phyloP scores from a whole-genome alignment of 2,888 invertebrate species.

The Acholoe squamosa region DNA sequence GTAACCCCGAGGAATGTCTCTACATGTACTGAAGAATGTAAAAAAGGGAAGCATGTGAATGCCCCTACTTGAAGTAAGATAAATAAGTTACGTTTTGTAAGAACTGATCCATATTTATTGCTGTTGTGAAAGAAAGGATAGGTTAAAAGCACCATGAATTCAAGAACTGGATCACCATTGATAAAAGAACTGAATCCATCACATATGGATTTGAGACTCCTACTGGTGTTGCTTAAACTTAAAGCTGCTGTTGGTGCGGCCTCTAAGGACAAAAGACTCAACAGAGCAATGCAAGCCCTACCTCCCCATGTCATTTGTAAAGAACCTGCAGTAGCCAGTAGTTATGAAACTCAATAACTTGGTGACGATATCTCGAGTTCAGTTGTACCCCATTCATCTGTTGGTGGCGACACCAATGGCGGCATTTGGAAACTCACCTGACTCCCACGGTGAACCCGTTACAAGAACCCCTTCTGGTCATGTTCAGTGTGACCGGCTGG shows the following conservation, averaged over 20 bases:
- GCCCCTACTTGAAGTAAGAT: neutral
- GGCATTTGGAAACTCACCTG: constrained; percentile 32
- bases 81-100: neutral
- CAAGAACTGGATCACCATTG: too few relatives aligned
- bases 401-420: neutral
- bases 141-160: too few relatives aligned
- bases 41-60: neutral
- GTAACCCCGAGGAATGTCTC: neutral
- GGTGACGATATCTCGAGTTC: constrained; percentile 29
- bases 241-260: neutral
- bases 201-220: neutral
- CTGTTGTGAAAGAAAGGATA: too few relatives aligned
- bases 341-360: constrained; percentile 44
- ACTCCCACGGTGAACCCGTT: constrained; percentile 24
- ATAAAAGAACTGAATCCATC: too few relatives aligned
- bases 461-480: constrained; percentile 8
- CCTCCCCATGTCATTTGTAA: constrained; percentile 4
- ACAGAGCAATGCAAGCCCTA: neutral
- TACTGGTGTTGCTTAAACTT: neutral
- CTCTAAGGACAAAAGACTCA: neutral
- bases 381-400: neutral
- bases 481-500: neutral
- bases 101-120: neutral
- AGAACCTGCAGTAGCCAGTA: neutral
- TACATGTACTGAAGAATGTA: neutral